Evolutionary conservation across 1,140 invertebrate species (phyloP).

Genomic region (Pararge aegeria): DNA sequence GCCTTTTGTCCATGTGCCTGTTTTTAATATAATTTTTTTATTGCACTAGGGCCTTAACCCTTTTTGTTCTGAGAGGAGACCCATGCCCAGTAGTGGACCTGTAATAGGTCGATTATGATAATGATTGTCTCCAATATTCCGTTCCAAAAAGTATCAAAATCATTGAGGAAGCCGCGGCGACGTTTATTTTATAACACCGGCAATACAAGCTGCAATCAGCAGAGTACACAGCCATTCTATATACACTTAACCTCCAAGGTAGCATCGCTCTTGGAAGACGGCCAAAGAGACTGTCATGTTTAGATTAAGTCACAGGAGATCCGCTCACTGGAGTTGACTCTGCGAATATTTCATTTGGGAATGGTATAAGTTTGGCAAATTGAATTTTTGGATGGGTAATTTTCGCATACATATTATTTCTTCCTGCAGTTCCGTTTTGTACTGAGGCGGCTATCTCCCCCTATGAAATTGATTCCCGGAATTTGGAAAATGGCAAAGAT

Average conservation of each 20-base stretch:
- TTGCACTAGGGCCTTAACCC: too few relatives aligned
- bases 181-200: slow-evolving; percentile 37
- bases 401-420: too few relatives aligned
- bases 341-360: not conserved
- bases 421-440: too few relatives aligned
- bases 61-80: too few relatives aligned
- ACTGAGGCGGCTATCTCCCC: too few relatives aligned
- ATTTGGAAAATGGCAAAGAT: too few relatives aligned
- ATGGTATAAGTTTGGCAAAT: not conserved
- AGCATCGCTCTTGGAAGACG: slow-evolving; percentile 42
- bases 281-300: slow-evolving; percentile 40
- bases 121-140: too few relatives aligned
- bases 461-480: too few relatives aligned
- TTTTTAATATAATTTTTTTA: too few relatives aligned
- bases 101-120: too few relatives aligned
- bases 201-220: slow-evolving; percentile 53
- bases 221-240: slow-evolving; percentile 54
- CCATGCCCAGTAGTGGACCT: too few relatives aligned
- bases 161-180: slow-evolving; percentile 13
- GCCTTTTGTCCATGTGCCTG: too few relatives aligned
- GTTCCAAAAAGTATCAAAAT: slow-evolving; percentile 12
- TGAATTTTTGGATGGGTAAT: not conserved
- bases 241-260: slow-evolving; percentile 52
- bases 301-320: slow-evolving; percentile 29
- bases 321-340: not conserved